Percentiles rank a stretch among this genome's conserved stretches.
phyloP scores from a whole-genome alignment of 2,113 vertebrate genomes.

The Hoplias malabaricus region DNA sequence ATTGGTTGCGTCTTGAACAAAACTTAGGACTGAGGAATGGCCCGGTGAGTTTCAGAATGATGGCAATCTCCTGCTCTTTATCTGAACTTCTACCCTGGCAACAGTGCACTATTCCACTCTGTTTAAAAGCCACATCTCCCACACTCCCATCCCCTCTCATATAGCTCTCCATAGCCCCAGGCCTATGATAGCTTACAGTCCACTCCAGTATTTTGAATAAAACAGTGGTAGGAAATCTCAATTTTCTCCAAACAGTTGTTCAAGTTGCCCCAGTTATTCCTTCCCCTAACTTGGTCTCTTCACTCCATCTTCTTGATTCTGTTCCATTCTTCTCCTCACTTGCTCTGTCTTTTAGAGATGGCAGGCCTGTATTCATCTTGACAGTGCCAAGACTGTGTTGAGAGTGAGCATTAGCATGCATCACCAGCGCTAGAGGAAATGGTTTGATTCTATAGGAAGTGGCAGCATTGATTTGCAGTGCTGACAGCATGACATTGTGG shows the following conservation, averaged over 20 bases:
- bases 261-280: neutral
- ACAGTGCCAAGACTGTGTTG: constrained; percentile 34
- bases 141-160: neutral
- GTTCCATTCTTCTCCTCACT: constrained; percentile 4
- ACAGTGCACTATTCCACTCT: neutral
- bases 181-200: neutral
- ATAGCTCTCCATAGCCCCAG: neutral
- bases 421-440: constrained; percentile 22
- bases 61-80: neutral
- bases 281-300: neutral
- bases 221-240: neutral
- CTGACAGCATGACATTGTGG: constrained; percentile 46
- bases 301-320: constrained; percentile 1
- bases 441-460: constrained; percentile 53
- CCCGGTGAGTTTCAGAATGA: neutral
- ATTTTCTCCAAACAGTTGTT: neutral
- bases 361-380: constrained; percentile 43
- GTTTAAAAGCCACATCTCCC: neutral
- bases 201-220: neutral
- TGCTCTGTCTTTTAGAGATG: constrained; percentile 6
- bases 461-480: constrained; percentile 50
- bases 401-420: constrained; percentile 46
- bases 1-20: neutral
- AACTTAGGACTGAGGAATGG: neutral
- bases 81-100: neutral